Evolutionary conservation across 2,797 vertebrate genomes (phyloP).

Genomic region (Hafferia zeledoni): DNA sequence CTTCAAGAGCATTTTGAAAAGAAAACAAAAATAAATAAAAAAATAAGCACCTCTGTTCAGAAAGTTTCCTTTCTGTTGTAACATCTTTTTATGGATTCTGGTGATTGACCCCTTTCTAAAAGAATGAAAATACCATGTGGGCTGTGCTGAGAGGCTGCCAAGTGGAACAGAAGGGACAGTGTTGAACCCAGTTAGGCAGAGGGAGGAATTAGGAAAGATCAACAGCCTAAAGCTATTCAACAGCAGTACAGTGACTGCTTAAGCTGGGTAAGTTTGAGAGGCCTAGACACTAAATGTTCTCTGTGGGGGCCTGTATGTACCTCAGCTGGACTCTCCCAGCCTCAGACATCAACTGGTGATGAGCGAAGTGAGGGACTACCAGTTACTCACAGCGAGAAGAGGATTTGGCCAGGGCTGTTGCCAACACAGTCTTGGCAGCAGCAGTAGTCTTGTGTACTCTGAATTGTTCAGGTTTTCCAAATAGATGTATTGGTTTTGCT

Average conservation of each 20-base stretch:
- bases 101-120: conserved; percentile 44
- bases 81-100: conserved; percentile 46
- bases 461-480: conserved; percentile 53
- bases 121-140: conserved; percentile 59
- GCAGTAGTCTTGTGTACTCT: not conserved
- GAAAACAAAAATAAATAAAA: not conserved
- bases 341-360: not conserved
- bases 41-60: not conserved
- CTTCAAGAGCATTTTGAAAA: not conserved
- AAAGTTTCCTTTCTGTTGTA: conserved; percentile 31
- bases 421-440: conserved; percentile 48
- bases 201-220: conserved; percentile 17
- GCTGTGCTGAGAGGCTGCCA: conserved; percentile 52
- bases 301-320: not conserved
- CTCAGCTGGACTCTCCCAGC: conserved; percentile 5
- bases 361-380: conserved; percentile 32
- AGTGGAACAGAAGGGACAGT: conserved; percentile 54
- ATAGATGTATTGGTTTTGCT: conserved; percentile 31
- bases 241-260: conserved; percentile 9
- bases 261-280: not conserved
- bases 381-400: conserved; percentile 12
- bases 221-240: conserved; percentile 30
- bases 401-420: conserved; percentile 26
- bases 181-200: conserved; percentile 36
- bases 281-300: not conserved